Percentiles rank a stretch among this genome's conserved stretches.
phyloP scores from a whole-genome alignment of 1,140 invertebrate genomes.

The Papilio dardanus region DNA sequence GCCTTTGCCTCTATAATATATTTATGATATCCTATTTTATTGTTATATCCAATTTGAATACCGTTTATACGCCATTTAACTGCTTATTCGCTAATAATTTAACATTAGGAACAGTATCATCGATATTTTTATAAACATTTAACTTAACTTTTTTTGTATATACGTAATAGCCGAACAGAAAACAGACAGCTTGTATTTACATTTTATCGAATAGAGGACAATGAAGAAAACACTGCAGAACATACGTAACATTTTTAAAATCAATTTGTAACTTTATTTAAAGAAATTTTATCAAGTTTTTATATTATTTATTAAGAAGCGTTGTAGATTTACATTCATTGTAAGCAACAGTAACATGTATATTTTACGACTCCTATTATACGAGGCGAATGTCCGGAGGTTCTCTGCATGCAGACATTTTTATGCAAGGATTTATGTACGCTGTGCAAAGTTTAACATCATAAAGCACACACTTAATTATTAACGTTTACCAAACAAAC shows the following conservation, averaged over 20 bases:
- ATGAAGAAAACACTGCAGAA: no score
- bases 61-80: not conserved
- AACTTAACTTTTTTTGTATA: no score
- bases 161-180: not conserved
- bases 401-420: not conserved
- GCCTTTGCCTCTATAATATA: slow-evolving; percentile 45
- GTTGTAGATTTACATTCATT: not conserved
- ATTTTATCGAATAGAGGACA: no score
- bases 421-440: slow-evolving; percentile 17
- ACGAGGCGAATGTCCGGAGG: not conserved
- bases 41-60: slow-evolving; percentile 11
- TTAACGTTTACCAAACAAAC: not conserved
- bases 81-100: slow-evolving; percentile 1
- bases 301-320: not conserved
- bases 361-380: slow-evolving; percentile 8
- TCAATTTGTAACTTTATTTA: not conserved
- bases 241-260: not conserved
- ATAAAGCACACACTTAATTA: not conserved
- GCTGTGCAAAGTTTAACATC: slow-evolving; percentile 1
- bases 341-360: not conserved
- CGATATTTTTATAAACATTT: not conserved
- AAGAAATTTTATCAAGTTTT: not conserved
- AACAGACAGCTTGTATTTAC: not conserved
- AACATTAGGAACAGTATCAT: not conserved
- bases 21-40: slow-evolving; percentile 33